Evolutionary conservation across 2,113 vertebrate species (phyloP), one percentile per base, ranked within the genome.

Genomic region (Halcyon senegalensis): DNA sequence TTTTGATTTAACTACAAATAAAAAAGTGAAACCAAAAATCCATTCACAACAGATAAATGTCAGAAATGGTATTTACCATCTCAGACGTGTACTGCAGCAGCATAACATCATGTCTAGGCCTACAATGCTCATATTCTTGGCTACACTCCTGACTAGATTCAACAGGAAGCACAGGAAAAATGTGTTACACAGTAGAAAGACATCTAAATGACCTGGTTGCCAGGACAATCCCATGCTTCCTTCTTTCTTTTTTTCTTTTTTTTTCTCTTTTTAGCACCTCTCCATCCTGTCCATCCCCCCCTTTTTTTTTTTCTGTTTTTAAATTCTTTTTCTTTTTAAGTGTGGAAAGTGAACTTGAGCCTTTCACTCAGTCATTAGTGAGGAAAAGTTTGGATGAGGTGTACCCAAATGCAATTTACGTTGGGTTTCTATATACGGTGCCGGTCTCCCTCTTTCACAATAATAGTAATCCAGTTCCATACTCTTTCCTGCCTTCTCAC

Each of bases 381-480:
- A 69, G 43, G 48, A 75, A 58, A 69, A 16, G 10, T 10, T 39
- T 73, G 59, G 31, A n/a, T 23, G 30, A 87, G 5, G 10, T 41
- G 37, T 39, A 79, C 11, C 2, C 33, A 66, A 74, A 31, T 25
- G 12, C 18, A n/a, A 12, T 69, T 90, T 74, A 12, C 13, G 28
- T 44, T 50, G 25, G 0, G 0, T 55, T 73, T 13, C 5, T 41
- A 15, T 4, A 39, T 5, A 7, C 24, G 15, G 3, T 53, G 16
- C 23, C 48, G 13, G 30, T 46, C 11, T 18, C 16, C 6, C 27
- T 56, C 59, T 62, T 84, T 43, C 60, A 69, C 35, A 72, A 21
- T 27, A 63, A 31, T 12, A 28, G 5, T 11, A 63, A 68, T 16
- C 19, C 14, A 31, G 15, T 43, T 82, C n/a, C 18, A 15, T 20